Conservation (phyloP, 1,140 invertebrate species). For the Cotesia chilonis region DNA sequence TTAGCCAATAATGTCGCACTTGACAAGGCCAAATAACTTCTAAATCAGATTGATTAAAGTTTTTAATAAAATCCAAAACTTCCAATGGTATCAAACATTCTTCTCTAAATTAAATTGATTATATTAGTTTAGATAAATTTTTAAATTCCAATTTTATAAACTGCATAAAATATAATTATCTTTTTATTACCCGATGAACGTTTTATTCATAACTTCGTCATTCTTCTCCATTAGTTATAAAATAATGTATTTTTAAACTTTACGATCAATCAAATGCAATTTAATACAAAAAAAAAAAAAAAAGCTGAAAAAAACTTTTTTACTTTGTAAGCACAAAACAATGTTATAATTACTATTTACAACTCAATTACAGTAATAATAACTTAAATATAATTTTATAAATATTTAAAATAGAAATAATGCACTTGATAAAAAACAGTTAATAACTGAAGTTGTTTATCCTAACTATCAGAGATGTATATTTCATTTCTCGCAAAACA, state of each 20-base stretch:
- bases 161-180: no score
- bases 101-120: conserved; percentile 9
- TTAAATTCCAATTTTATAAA: no score
- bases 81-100: conserved; percentile 45
- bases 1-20: conserved; percentile 51
- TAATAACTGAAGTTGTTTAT: background rate
- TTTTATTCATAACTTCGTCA: background rate
- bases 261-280: no score
- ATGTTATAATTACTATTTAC: background rate
- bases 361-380: no score
- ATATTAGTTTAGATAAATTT: background rate
- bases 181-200: conserved; percentile 11
- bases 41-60: conserved; percentile 45
- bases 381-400: background rate
- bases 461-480: conserved; percentile 5
- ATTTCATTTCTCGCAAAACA: conserved; percentile 39
- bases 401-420: background rate
- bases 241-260: background rate
- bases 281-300: no score
- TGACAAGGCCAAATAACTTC: conserved; percentile 56
- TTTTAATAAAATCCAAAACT: conserved; percentile 50
- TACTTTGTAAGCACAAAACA: background rate
- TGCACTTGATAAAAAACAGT: background rate
- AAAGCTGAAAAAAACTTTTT: no score
- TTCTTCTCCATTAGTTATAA: background rate